phyloP scores from a whole-genome alignment of 2,888 invertebrate genomes.

The Acholoe squamosa region DNA sequence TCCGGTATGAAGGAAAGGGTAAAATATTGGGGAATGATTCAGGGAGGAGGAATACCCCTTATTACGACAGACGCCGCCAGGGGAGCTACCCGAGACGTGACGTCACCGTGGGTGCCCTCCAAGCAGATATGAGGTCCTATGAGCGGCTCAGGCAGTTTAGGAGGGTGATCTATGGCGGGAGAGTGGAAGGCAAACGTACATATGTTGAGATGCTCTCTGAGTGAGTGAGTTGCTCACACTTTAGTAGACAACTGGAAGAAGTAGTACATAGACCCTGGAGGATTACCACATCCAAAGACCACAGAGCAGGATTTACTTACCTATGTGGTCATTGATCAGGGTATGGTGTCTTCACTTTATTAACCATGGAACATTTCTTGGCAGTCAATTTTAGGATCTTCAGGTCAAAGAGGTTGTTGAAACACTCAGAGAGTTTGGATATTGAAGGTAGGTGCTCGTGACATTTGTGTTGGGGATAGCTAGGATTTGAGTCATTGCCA shows the following conservation, averaged over 20 bases:
- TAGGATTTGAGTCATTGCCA: neutral
- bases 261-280: neutral
- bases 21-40: neutral
- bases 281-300: neutral
- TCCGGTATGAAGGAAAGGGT: neutral
- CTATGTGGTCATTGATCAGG: neutral
- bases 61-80: neutral
- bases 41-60: neutral
- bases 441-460: conserved; percentile 13
- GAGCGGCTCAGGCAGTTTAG: neutral
- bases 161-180: neutral
- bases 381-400: neutral
- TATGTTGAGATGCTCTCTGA: neutral
- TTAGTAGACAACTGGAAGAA: neutral
- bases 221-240: neutral
- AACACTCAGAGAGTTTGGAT: neutral
- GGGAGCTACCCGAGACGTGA: neutral
- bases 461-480: neutral
- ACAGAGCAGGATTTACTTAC: neutral
- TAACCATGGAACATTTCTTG: neutral
- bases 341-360: neutral
- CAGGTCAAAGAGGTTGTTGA: neutral
- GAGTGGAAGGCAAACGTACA: neutral
- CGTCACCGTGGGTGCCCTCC: neutral
- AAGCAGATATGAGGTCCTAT: neutral